Base-by-base conservation (phyloP, 2,113 vertebrate genomes). In the Microtus montanus region DNA sequence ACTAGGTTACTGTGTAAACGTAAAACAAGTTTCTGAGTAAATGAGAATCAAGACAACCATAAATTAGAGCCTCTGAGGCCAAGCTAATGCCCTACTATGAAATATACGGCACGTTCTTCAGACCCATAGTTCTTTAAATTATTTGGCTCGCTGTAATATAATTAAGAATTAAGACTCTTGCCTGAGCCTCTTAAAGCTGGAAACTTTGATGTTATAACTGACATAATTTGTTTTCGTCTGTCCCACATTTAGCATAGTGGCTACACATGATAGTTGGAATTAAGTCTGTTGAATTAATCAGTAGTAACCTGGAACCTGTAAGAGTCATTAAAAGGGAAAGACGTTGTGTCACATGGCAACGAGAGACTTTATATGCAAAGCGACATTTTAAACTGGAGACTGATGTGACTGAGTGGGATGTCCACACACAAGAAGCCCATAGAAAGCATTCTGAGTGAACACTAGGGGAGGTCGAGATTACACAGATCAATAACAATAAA, bases 121-220 rank as follows among this genome's bases (percentile, higher is more conserved):
- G 90, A 47, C 30, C 1, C 19, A 38, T 61, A 2, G 44, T 35
- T 92, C 10, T 94, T 54, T 86, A 90, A 49, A 73, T 90, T 41
- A 44, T 75, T 95, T 44, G 90, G n/a, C 30, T 90, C 52, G 54
- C 73, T 83, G 68, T 61, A 47, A 38, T 82, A 90, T 85, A 94
- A 86, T 80, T 88, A 94, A 78, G 35, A 77, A 92, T 90, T 77
- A 90, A 96, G 20, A 94, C n/a, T 63, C 70, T 28, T 91, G 41
- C n/a, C 87, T 58, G 22, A 88, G 74, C 5, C 66, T 93, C 44
- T 93, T 73, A 96, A 96, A 95, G 87, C 79, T 84, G 30, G 89
- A 96, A 97, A 91, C 82, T 26, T 89, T 91, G 63, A 58, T 8
- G 20, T 91, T 41, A 87, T 61, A 49, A 38, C 11, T 64, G 74